Base-by-base conservation (phyloP, 2,797 vertebrate species). In the Labeo calbasu region DNA sequence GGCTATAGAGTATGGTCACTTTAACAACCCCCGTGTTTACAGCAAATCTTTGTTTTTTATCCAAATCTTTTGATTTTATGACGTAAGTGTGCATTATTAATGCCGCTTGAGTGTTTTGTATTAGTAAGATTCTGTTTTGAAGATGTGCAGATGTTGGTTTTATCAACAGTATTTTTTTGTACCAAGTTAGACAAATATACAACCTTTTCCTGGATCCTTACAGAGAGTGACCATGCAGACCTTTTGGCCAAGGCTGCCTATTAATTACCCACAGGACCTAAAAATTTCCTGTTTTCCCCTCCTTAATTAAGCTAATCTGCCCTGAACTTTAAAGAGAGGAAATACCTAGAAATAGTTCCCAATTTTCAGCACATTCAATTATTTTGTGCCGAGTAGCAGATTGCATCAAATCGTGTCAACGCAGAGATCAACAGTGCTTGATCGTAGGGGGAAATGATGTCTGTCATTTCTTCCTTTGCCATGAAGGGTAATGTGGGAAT, bases 271-370 rank as follows among this genome's bases (percentile, higher is more conserved):
- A 93, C 83, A 73, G 92, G 94, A 94, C 93, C 95, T 92, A 94
- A 95, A 95, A 92, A 95, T 94, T 95, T 96, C 95, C 95, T 95
- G 95, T 95, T 95, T 94, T 94, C 90, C 92, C 90, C 90, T 92
- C 89, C 88, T 94, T 94, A 95, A 96, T 96, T 95, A 95, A 92
- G 92, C 91, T 94, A 94, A 95, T 95, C 94, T 93, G 89, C 89
- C 86, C 55, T 88, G 3, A 77, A 76, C 91, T 90, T 93, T 88
- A 89, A 93, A 92, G 91, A 92, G 92, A 95, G 95, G 94, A 96
- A 95, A 93, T 92, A 88, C 91, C 94, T 94, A 89, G 91, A 95
- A 95, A 94, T 94, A 94, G 94, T 92, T 87, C 90, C 87, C 87
- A 91, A 92, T 94, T 95, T 86, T 94, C 93, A 95, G 92, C 94